These are phyloP conservation scores for Tribolium madens DNA, from an alignment of 1,140 invertebrate genomes.

Conservation along the genomic window DNA sequence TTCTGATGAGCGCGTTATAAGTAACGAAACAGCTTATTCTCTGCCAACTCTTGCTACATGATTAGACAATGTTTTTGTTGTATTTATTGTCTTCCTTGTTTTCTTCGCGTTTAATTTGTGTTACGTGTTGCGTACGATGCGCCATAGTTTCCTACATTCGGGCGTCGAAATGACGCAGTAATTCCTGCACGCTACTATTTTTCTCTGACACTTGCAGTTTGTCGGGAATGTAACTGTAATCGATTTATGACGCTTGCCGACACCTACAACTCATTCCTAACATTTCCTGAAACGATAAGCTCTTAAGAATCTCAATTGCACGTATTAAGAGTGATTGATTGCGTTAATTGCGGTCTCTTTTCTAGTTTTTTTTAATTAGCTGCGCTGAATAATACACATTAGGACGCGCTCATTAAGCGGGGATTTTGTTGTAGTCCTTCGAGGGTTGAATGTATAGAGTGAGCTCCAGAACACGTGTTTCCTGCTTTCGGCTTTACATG, in stretches of 20 bases:
- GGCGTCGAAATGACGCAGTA: slow-evolving; percentile 22
- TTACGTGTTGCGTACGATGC: slow-evolving; percentile 20
- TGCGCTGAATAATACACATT: slow-evolving; percentile 5
- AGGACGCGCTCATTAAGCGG: slow-evolving; percentile 32
- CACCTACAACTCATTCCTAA: slow-evolving; percentile 34
- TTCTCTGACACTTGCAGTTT: slow-evolving; percentile 37
- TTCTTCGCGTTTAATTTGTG: background rate
- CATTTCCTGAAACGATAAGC: slow-evolving; percentile 20
- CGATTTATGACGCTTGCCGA: slow-evolving; percentile 32
- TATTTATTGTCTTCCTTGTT: slow-evolving; percentile 1
- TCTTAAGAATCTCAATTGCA: slow-evolving; percentile 14
- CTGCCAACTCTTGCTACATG: slow-evolving; percentile 1
- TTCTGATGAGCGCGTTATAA: slow-evolving; percentile 12
- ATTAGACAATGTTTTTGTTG: slow-evolving; percentile 5
- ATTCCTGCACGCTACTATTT: slow-evolving; percentile 23
- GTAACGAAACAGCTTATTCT: background rate
- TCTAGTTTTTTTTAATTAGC: slow-evolving; percentile 14
- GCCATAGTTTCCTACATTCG: slow-evolving; percentile 20
- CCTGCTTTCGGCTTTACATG: slow-evolving; percentile 52
- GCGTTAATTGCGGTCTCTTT: background rate
- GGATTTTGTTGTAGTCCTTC: slow-evolving; percentile 45
- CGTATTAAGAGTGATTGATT: background rate
- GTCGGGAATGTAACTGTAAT: slow-evolving; percentile 35
- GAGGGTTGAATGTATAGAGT: slow-evolving; percentile 33
- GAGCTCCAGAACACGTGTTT: slow-evolving; percentile 50